A percentile compares a stretch with the other conserved stretches of the same genome.
Conservation (phyloP, 2,888 invertebrate species). For the Oscheius sp. region DNA sequence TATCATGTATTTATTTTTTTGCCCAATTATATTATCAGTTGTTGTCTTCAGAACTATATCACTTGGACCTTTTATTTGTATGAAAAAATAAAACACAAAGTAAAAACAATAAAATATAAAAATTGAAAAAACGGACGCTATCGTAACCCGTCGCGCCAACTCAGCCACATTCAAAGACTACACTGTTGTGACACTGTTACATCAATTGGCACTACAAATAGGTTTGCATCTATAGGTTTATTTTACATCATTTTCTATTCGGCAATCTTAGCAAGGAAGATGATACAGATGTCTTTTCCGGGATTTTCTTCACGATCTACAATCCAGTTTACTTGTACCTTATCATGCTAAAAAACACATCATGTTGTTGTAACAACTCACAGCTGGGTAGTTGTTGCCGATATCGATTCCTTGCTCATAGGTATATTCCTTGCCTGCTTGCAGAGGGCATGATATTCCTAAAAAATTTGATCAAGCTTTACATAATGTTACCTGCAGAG, state of each 20-base stretch:
- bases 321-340: constrained; percentile 60
- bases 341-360: constrained; percentile 23
- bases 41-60: too few species aligned
- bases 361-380: not conserved
- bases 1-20: too few species aligned
- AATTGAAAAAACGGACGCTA: too few species aligned
- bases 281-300: constrained; percentile 55
- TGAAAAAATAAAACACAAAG: too few species aligned
- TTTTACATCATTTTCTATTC: not conserved
- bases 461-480: not conserved
- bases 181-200: too few species aligned
- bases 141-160: too few species aligned
- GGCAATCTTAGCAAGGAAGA: constrained; percentile 59
- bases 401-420: constrained; percentile 33
- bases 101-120: too few species aligned
- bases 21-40: too few species aligned
- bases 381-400: constrained; percentile 25
- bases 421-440: constrained; percentile 29
- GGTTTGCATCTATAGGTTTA: too few species aligned
- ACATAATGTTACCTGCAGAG: constrained; percentile 11
- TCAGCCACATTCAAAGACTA: too few species aligned
- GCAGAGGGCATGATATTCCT: constrained; percentile 27
- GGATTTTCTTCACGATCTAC: constrained; percentile 39
- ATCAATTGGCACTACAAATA: too few species aligned
- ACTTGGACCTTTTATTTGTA: too few species aligned